Evolutionary conservation across 92 coral and sea anemone genomes (phyloP).

Genomic region (Umimayanthus kanabou): DNA sequence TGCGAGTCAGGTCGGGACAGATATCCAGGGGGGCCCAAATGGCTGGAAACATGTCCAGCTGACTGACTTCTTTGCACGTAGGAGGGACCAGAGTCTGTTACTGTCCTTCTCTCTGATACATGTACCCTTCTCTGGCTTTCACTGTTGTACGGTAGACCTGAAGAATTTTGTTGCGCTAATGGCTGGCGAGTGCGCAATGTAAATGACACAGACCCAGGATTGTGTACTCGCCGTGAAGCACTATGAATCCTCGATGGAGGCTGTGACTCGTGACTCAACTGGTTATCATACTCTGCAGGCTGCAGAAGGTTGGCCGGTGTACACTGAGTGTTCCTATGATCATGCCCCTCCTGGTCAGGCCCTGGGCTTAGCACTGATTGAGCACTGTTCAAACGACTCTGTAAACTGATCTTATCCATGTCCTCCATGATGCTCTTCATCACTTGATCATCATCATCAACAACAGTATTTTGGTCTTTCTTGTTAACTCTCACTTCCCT

Average conservation of each 20-base stretch:
- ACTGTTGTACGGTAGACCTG: neutral
- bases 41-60: neutral
- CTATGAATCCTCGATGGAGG: neutral
- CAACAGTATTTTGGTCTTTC: neutral
- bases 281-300: neutral
- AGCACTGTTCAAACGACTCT: slow-evolving; percentile 66
- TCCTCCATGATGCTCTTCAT: slow-evolving; percentile 72
- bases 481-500: neutral
- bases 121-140: slow-evolving; percentile 1
- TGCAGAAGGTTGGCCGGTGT: neutral
- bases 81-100: neutral
- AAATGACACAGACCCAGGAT: slow-evolving; percentile 6
- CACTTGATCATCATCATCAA: slow-evolving; percentile 56
- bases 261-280: neutral
- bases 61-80: slow-evolving; percentile 22
- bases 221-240: slow-evolving; percentile 32
- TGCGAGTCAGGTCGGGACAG: slow-evolving; percentile 1
- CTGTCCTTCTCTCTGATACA: neutral
- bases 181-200: neutral
- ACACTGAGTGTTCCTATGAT: neutral
- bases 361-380: slow-evolving; percentile 27
- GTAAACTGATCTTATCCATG: slow-evolving; percentile 78
- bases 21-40: neutral
- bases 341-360: neutral
- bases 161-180: neutral